A percentile compares a stretch with the other conserved stretches of the same genome.
phyloP scores from a whole-genome alignment of 1,140 invertebrate genomes.

The Drosophila lacertosa region DNA sequence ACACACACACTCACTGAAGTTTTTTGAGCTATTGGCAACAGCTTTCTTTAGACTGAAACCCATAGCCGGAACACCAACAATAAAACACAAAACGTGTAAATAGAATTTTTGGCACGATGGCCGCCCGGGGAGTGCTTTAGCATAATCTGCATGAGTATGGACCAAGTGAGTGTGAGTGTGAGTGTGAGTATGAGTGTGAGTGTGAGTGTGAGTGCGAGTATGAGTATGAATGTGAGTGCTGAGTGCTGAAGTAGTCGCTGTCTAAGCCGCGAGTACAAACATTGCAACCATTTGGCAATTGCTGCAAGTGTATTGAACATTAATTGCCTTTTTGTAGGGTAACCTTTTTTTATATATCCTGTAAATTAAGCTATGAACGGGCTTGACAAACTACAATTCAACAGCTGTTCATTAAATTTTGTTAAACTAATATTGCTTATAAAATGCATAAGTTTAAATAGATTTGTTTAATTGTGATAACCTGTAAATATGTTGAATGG shows the following conservation, averaged over 20 bases:
- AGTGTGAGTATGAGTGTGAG: conserved; percentile 22
- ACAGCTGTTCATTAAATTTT: too few species aligned
- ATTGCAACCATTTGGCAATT: conserved; percentile 46
- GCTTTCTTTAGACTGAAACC: conserved; percentile 41
- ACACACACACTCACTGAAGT: conserved; percentile 42
- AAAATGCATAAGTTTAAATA: too few species aligned
- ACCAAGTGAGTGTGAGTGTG: conserved; percentile 2
- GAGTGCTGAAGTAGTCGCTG: conserved; percentile 40
- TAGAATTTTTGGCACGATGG: conserved; percentile 83
- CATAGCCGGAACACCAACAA: conserved; percentile 59
- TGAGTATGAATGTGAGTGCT: not conserved
- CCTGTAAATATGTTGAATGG: too few species aligned
- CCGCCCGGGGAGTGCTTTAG: conserved; percentile 81
- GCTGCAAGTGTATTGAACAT: conserved; percentile 43
- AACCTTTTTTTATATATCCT: not conserved
- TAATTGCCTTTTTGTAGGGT: not conserved
- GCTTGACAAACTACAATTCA: not conserved
- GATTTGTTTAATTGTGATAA: too few species aligned
- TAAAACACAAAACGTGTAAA: conserved; percentile 84
- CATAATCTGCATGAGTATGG: conserved; percentile 79
- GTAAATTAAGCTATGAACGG: not conserved
- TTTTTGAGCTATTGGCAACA: conserved; percentile 77
- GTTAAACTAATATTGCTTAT: too few species aligned
- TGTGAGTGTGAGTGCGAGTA: not conserved
- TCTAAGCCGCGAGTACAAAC: conserved; percentile 26